Evolutionary conservation across 2,113 vertebrate genomes (phyloP), one percentile per base, ranked within the genome.

Genomic region (Oryzias woworae): DNA sequence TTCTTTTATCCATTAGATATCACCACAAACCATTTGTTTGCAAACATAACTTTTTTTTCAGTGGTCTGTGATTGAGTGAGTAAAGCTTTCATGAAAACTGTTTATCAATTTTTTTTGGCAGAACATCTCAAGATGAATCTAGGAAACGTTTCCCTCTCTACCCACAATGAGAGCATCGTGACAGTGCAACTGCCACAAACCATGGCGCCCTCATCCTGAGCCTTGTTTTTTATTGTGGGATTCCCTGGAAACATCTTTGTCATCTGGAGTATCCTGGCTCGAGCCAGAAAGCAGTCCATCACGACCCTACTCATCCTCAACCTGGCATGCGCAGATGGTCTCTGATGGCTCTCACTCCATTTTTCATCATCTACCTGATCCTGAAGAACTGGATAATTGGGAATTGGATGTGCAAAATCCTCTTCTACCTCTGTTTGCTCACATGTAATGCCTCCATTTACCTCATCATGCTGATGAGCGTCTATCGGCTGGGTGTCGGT

Each of bases 391-490:
- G 95, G 95, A 31, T 58, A 4, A 92, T 95, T 6, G 83, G 88
- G 7, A 17, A 50, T 0, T 6, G 44, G 0, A 80, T 93, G 81
- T 96, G 95, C 52, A 92, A 91, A 53, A 14, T 89, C n/a, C 85
- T 92, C 28, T 91, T 92, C 88, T 96, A 94, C 57, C 62, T 93
- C 54, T 95, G 95, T 14, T 91, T 94, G 26, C 78, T 91, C 90
- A 95, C 83, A 96, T 96, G 95, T 95, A 95, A n/a, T 16, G 94
- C 95, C 59, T 96, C 95, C 78, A 93, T 96, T 62, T 77, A 94
- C 17, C 85, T 96, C 82, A 94, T 96, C 78, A 90, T 79, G 45
- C 80, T 95, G 49, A 95, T 96, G 92, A 96, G 95, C 68, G 53
- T 95, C 63, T 93, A 95, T 86, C 84, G 95, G 53, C 85, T 94